Evolutionary conservation across 2,113 vertebrate species (phyloP).

Genomic region (Fregata magnificens): DNA sequence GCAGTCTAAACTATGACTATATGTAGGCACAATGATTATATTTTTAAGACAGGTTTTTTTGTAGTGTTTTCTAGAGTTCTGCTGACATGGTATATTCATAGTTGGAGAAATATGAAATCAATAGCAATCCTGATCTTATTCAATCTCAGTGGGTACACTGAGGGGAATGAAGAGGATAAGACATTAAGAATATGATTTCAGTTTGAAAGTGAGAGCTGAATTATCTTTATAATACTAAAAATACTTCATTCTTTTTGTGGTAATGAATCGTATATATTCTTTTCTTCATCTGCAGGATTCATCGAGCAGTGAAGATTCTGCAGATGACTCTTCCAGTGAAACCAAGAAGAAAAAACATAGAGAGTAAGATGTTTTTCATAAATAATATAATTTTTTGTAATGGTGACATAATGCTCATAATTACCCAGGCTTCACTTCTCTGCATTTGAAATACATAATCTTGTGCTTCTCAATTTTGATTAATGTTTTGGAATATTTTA

Average conservation of each 20-base stretch:
- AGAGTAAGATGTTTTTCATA: slow-evolving; percentile 76
- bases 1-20: neutral
- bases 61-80: neutral
- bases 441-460: neutral
- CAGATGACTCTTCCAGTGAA: slow-evolving; percentile 79
- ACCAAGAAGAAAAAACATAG: slow-evolving; percentile 83
- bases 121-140: neutral
- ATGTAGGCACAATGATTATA: neutral
- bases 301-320: slow-evolving; percentile 88
- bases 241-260: neutral
- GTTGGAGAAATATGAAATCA: slow-evolving; percentile 4
- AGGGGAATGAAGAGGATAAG: neutral
- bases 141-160: neutral
- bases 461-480: neutral
- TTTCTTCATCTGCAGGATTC: slow-evolving; percentile 79
- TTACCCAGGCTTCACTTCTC: neutral
- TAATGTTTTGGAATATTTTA: neutral
- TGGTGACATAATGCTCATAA: neutral
- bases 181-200: neutral
- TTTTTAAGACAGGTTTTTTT: neutral
- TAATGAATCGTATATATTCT: neutral
- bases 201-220: neutral
- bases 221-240: neutral
- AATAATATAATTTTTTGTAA: neutral
- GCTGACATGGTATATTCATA: neutral